Conservation (phyloP, 2,113 vertebrate species). For the Centropristis striata region DNA sequence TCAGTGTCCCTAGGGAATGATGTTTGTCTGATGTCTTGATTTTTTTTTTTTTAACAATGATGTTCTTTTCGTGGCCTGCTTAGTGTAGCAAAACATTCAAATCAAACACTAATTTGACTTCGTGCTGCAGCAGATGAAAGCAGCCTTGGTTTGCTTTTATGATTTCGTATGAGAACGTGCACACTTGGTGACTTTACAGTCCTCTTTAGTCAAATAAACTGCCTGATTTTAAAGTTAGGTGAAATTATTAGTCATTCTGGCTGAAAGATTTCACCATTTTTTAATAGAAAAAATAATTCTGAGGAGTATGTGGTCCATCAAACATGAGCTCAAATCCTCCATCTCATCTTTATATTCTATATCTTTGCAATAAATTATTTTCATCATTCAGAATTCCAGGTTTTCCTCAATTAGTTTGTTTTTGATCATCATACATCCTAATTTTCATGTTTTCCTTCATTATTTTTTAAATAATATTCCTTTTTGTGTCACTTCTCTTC, state of each 20-base stretch:
- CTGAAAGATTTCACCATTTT: conserved; percentile 32
- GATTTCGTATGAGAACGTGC: conserved; percentile 22
- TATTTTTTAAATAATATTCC: too few relatives aligned
- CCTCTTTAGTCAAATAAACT: conserved; percentile 58
- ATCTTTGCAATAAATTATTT: too few relatives aligned
- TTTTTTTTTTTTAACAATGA: conserved; percentile 59
- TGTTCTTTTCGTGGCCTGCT: conserved; percentile 69
- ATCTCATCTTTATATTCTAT: conserved; percentile 27
- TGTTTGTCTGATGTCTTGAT: conserved; percentile 70
- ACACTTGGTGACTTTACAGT: conserved; percentile 46
- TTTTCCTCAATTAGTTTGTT: too few relatives aligned
- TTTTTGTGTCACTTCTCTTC: too few relatives aligned
- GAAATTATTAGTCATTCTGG: conserved; percentile 40
- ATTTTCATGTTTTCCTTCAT: too few relatives aligned
- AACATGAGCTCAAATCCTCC: conserved; percentile 18
- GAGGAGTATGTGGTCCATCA: neutral
- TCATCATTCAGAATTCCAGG: too few relatives aligned
- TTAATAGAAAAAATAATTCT: neutral
- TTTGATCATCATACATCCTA: too few relatives aligned
- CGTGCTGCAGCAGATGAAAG: conserved; percentile 64
- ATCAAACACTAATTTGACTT: conserved; percentile 76
- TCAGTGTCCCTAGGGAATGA: conserved; percentile 67
- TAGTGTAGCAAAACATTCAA: conserved; percentile 72
- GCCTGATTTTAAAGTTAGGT: conserved; percentile 48
- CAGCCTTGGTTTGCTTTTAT: conserved; percentile 64